Percentiles rank a stretch among this genome's conserved stretches.
phyloP scores from a whole-genome alignment of 2,888 invertebrate genomes.

The Diadegma fenestrale region DNA sequence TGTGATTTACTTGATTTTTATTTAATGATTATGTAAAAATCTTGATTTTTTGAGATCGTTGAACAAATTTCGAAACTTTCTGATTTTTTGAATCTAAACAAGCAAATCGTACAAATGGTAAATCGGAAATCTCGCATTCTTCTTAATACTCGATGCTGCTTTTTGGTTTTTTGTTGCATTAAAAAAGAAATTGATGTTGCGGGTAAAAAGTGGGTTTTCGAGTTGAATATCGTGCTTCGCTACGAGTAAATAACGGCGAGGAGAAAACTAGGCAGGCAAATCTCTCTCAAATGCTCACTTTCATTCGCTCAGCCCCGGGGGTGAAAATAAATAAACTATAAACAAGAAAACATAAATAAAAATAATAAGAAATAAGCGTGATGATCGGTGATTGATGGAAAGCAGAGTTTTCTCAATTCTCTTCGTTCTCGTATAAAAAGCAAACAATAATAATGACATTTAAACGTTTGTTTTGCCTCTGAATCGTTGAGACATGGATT shows the following conservation, averaged over 20 bases:
- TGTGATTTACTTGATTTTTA: neutral
- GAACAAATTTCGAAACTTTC: neutral
- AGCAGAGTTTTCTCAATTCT: slow-evolving; percentile 51
- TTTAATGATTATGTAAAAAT: neutral
- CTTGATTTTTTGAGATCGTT: neutral
- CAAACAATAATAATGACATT: too few relatives aligned
- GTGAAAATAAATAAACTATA: slow-evolving; percentile 22
- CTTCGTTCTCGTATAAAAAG: slow-evolving; percentile 55
- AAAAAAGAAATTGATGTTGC: slow-evolving; percentile 6
- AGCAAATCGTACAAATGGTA: neutral
- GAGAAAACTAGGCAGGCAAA: slow-evolving; percentile 59
- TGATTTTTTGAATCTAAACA: neutral
- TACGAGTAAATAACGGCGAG: slow-evolving; percentile 31
- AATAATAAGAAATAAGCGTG: slow-evolving; percentile 55
- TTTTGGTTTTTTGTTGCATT: neutral
- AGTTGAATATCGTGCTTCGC: slow-evolving; percentile 55
- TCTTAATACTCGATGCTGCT: neutral
- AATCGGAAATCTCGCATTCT: slow-evolving; percentile 9
- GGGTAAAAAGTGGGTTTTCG: neutral
- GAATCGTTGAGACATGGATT: neutral
- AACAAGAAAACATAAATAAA: slow-evolving; percentile 40
- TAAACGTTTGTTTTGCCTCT: too few relatives aligned
- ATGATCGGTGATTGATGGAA: slow-evolving; percentile 63
- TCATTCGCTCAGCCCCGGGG: slow-evolving; percentile 55
- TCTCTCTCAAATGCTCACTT: slow-evolving; percentile 48